These are phyloP conservation scores for Calonectris borealis DNA, from an alignment of 2,113 vertebrate species.

Conservation along the genomic window DNA sequence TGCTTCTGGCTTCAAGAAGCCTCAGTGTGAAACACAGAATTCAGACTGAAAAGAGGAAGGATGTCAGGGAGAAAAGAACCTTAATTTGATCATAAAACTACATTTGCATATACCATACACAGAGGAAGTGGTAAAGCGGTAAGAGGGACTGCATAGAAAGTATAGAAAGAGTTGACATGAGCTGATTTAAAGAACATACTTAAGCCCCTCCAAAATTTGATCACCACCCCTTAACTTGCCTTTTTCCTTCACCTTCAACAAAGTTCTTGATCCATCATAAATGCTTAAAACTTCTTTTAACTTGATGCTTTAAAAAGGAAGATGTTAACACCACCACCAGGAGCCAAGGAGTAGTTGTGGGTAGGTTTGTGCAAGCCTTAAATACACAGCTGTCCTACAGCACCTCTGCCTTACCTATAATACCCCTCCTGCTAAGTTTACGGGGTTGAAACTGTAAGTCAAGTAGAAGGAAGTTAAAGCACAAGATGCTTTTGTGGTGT, in stretches of 20 bases:
- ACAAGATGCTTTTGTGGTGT: background rate
- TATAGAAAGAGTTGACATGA: background rate
- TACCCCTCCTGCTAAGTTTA: background rate
- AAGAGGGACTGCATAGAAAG: background rate
- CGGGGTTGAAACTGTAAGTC: background rate
- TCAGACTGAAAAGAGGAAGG: background rate
- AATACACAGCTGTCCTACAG: background rate
- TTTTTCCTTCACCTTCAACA: background rate
- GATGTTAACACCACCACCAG: background rate
- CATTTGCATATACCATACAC: background rate
- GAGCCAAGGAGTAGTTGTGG: background rate
- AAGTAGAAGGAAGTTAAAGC: background rate
- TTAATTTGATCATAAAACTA: slow-evolving; percentile 12
- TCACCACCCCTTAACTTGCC: background rate
- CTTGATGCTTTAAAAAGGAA: background rate
- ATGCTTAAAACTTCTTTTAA: background rate
- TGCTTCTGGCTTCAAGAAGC: background rate
- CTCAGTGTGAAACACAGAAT: background rate
- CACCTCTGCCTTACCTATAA: background rate
- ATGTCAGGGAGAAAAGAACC: background rate
- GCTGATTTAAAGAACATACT: background rate
- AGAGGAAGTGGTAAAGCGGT: background rate
- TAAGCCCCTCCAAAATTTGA: background rate
- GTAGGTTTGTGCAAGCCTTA: background rate
- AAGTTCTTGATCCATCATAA: background rate